Conservation (phyloP, 2,113 vertebrate species). For the Siphamia tubifer region DNA sequence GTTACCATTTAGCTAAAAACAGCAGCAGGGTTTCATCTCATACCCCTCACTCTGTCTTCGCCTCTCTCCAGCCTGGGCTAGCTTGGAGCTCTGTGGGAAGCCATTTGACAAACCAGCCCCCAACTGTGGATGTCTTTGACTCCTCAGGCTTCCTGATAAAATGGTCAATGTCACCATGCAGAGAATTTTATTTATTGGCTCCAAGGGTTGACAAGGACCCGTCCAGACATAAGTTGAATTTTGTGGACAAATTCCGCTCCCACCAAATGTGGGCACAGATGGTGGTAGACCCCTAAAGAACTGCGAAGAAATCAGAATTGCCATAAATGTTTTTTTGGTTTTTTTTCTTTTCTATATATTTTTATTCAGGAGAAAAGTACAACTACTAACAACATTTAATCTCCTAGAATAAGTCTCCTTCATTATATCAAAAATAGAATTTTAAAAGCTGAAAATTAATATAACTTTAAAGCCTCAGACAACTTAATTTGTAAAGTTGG, state of each 20-base stretch:
- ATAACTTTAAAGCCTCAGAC: too few relatives aligned
- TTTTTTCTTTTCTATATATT: not conserved
- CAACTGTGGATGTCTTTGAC: constrained; percentile 84
- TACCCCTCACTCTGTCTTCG: constrained; percentile 27
- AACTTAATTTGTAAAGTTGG: not conserved
- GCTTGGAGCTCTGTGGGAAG: constrained; percentile 71
- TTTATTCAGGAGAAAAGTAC: not conserved
- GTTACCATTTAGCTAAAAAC: constrained; percentile 22
- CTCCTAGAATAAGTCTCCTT: not conserved
- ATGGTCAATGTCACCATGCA: constrained; percentile 83
- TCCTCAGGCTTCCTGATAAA: constrained; percentile 85
- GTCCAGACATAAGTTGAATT: not conserved
- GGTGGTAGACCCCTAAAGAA: not conserved
- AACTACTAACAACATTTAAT: not conserved
- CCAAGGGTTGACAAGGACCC: constrained; percentile 3
- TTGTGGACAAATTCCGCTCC: constrained; percentile 4
- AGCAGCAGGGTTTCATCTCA: constrained; percentile 43
- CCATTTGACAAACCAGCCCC: constrained; percentile 73
- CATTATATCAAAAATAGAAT: not conserved
- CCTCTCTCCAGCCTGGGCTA: constrained; percentile 50
- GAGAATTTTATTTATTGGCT: constrained; percentile 34
- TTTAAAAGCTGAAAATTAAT: too few relatives aligned
- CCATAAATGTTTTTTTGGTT: not conserved
- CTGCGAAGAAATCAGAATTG: not conserved
- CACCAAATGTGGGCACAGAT: not conserved